Evolutionary conservation across 1,140 invertebrate species (phyloP).

Genomic region (Adelges cooleyi): DNA sequence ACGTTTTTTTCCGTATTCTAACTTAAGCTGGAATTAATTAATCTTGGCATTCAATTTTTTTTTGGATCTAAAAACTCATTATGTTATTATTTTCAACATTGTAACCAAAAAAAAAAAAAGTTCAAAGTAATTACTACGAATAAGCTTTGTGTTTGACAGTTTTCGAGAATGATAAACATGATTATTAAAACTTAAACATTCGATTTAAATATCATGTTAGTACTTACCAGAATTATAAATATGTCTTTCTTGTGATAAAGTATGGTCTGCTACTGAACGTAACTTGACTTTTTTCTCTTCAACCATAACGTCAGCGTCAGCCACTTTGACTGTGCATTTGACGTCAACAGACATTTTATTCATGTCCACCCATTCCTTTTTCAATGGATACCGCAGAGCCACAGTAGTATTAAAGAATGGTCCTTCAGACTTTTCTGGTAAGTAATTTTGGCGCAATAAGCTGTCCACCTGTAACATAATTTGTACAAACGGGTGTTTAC

Average conservation of each 20-base stretch:
- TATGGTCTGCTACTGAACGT: neutral
- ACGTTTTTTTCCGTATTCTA: too few species aligned
- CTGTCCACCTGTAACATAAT: neutral
- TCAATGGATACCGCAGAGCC: neutral
- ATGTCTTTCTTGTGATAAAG: constrained; percentile 6
- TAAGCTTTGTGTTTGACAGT: too few species aligned
- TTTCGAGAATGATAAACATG: too few species aligned
- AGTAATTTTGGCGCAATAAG: neutral
- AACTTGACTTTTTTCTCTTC: neutral
- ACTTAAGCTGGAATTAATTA: too few species aligned
- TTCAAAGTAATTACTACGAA: too few species aligned
- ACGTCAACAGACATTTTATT: neutral
- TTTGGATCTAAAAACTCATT: too few species aligned
- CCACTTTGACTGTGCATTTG: neutral
- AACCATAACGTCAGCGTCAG: neutral
- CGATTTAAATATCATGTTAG: too few species aligned
- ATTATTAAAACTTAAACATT: too few species aligned
- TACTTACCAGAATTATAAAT: constrained; percentile 7
- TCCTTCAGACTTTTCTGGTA: neutral
- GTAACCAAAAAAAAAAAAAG: too few species aligned
- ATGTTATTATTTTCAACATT: too few species aligned
- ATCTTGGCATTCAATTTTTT: too few species aligned
- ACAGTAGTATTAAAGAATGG: constrained; percentile 10
- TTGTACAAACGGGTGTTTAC: too few species aligned
- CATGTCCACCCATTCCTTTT: constrained; percentile 8